These are phyloP conservation scores for Ceratina calcarata DNA, from an alignment of 1,140 invertebrate species.

Conservation along the genomic window DNA sequence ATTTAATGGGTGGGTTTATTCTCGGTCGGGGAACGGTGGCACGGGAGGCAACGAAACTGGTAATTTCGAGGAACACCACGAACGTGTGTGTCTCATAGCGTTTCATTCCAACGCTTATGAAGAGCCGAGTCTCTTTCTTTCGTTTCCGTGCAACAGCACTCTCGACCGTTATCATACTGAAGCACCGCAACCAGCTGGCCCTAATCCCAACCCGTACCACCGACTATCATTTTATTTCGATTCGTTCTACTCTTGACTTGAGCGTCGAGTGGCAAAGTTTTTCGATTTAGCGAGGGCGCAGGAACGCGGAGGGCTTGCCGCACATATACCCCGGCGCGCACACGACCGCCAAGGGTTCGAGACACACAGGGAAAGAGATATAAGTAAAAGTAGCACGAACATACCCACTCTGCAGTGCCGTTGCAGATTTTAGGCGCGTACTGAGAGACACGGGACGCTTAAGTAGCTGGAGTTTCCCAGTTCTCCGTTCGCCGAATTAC, in stretches of 20 bases:
- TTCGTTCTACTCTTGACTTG: conserved; percentile 45
- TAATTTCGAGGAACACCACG: neutral
- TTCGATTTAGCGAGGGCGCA: conserved; percentile 68
- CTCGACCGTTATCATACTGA: conserved; percentile 21
- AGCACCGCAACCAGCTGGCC: conserved; percentile 33
- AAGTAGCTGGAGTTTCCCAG: conserved; percentile 21
- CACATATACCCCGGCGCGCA: conserved; percentile 11
- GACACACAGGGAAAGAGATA: conserved; percentile 43
- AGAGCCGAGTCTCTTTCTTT: neutral
- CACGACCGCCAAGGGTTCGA: conserved; percentile 12
- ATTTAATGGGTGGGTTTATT: no score
- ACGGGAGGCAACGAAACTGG: neutral
- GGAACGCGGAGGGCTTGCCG: conserved; percentile 45
- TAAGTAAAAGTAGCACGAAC: conserved; percentile 41
- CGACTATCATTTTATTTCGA: conserved; percentile 63
- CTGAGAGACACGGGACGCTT: conserved; percentile 13
- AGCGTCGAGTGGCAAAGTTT: conserved; percentile 68
- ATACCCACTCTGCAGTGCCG: neutral
- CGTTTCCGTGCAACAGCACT: neutral
- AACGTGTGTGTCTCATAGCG: neutral
- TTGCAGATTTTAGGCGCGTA: conserved; percentile 39
- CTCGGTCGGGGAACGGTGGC: neutral
- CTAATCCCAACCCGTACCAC: conserved; percentile 50
- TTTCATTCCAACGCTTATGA: neutral
- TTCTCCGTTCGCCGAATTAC: neutral